These are phyloP conservation scores for Monopis laevigella DNA, from an alignment of 2,888 invertebrate genomes.

Conservation along the genomic window DNA sequence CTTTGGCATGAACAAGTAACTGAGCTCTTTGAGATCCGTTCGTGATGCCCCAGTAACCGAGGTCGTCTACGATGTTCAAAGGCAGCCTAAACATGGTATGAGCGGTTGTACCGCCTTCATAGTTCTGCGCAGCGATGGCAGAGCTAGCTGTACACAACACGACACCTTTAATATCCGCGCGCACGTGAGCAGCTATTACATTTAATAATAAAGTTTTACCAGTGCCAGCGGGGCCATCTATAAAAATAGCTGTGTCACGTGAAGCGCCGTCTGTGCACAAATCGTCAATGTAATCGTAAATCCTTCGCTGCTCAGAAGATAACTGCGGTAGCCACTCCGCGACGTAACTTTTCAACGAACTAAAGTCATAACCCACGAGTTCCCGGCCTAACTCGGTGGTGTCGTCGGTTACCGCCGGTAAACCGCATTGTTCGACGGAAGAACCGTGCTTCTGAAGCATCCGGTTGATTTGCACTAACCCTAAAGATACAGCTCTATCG, in stretches of 20 bases:
- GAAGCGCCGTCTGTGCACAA: too few relatives aligned
- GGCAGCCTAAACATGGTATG: slow-evolving; percentile 14
- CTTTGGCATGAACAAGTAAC: not conserved
- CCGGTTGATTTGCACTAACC: not conserved
- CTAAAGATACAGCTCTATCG: not conserved
- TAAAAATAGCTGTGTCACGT: slow-evolving; percentile 3
- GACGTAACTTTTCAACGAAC: too few relatives aligned
- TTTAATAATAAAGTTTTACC: slow-evolving; percentile 13
- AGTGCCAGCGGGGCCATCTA: slow-evolving; percentile 13
- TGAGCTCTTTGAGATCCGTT: slow-evolving; percentile 10
- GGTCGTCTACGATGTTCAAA: slow-evolving; percentile 9
- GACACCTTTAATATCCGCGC: slow-evolving; percentile 6
- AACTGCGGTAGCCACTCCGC: too few relatives aligned
- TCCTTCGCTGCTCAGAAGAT: too few relatives aligned
- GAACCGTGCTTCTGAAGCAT: not conserved
- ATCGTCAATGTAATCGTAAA: not conserved
- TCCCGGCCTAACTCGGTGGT: not conserved
- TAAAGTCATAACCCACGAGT: too few relatives aligned
- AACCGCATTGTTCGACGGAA: not conserved
- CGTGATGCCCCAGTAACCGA: slow-evolving; percentile 11
- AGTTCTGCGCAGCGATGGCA: slow-evolving; percentile 10
- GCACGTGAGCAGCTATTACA: slow-evolving; percentile 8
- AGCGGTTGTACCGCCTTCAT: slow-evolving; percentile 10
- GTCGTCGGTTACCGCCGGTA: not conserved
- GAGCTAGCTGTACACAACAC: slow-evolving; percentile 9